Evolutionary conservation across 2,797 vertebrate genomes (phyloP).

Genomic region (Neoniphon sammara): DNA sequence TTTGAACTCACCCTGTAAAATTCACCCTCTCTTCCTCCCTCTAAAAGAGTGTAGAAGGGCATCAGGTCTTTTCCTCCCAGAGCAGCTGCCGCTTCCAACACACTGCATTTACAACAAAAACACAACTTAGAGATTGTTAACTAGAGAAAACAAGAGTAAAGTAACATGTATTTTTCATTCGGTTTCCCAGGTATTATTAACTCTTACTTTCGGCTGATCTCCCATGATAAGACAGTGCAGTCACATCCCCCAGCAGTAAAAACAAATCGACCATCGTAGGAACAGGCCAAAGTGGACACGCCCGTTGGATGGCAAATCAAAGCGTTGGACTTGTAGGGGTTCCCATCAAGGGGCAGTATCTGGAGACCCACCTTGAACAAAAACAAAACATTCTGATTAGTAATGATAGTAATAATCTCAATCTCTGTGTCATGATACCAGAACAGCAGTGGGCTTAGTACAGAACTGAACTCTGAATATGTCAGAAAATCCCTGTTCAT

Average conservation of each 20-base stretch:
- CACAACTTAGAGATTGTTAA: constrained; percentile 6
- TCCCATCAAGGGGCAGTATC: constrained; percentile 93
- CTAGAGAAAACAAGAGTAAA: background rate
- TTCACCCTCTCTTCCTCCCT: constrained; percentile 89
- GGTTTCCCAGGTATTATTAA: background rate
- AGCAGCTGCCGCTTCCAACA: constrained; percentile 86
- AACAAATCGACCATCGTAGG: constrained; percentile 84
- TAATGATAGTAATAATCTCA: background rate
- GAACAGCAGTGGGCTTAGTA: background rate
- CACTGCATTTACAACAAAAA: constrained; percentile 75
- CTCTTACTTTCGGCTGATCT: constrained; percentile 85
- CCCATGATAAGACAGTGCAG: constrained; percentile 86
- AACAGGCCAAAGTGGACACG: constrained; percentile 82
- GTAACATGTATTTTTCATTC: background rate
- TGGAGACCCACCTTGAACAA: constrained; percentile 90
- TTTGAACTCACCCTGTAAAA: constrained; percentile 87
- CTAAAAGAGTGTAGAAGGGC: constrained; percentile 90
- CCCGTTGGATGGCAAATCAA: constrained; percentile 88
- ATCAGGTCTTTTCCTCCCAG: constrained; percentile 88
- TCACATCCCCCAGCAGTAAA: constrained; percentile 90
- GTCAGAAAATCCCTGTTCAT: background rate
- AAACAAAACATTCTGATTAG: constrained; percentile 7
- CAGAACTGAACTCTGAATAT: background rate
- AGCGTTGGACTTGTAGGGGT: constrained; percentile 90
- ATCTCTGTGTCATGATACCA: background rate